Base-by-base conservation (phyloP, 2,797 vertebrate species). In the Xenopus petersii region DNA sequence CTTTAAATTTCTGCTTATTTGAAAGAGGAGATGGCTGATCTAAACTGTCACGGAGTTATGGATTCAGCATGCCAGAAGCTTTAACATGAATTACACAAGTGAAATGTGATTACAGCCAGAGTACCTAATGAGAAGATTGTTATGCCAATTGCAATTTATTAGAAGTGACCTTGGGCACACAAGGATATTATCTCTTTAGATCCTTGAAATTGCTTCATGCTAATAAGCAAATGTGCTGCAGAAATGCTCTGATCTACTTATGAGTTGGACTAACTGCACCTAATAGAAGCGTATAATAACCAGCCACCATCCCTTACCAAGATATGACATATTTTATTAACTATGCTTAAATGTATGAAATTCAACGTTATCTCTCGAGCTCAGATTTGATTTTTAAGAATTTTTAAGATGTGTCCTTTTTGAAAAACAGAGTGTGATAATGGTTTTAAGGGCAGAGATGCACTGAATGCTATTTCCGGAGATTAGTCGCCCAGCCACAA, bases 121-220 rank as follows among this genome's bases (percentile, higher is more conserved):
- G 69, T 48, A 71, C 81, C 75, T 67, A 55, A 67, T 77, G 48
- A 77, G 64, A 51, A 80, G 77, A 49, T 64, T 49, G 12, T 68
- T 81, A 36, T 54, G 64, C 48, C 79, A 77, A 70, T 9, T 76
- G 74, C 68, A 80, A 79, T 80, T 82, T 77, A 80, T 65, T 46
- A 74, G 33, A 48, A 33, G 48, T 72, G 70, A 77, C 75, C 70
- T 77, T 77, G 46, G 59, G 81, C 71, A 77, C 59, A 75, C 56
- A 79, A 78, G 75, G 81, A 75, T 81, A 74, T 80, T 0, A 0
- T 63, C 76, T 82, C 81, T 80, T 5, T 4, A 81, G 36, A 84
- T 80, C 75, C 48, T 76, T 75, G 77, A 82, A 85, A 82, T 71
- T 67, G 76, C 82, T 79, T 33, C 75, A 75, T 76, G 84, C 72